phyloP scores from a whole-genome alignment of 2,113 vertebrate genomes.

The Pomatostomus ruficeps region DNA sequence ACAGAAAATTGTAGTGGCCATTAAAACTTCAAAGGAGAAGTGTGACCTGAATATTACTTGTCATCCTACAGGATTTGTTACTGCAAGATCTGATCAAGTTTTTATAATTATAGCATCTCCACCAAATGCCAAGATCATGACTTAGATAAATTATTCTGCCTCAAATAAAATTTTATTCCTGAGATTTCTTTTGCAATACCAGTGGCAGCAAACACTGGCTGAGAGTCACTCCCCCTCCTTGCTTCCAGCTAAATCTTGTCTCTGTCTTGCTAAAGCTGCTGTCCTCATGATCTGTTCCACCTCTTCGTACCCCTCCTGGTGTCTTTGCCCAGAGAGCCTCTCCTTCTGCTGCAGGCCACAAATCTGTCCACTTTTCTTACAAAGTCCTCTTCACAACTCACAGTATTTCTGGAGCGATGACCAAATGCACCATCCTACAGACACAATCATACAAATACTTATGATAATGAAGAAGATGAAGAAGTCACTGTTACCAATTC shows the following conservation, averaged over 20 bases:
- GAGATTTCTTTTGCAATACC: background rate
- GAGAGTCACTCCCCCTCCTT: background rate
- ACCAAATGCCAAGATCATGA: background rate
- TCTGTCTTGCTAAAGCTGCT: background rate
- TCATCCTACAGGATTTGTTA: background rate
- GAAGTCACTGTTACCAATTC: background rate
- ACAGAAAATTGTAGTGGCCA: slow-evolving; percentile 62
- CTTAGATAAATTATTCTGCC: background rate
- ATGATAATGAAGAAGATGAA: background rate
- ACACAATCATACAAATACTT: background rate
- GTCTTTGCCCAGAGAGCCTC: background rate
- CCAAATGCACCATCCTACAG: background rate
- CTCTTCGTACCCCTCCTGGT: background rate
- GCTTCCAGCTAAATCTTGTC: background rate
- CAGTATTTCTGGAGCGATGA: background rate
- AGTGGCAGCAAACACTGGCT: background rate
- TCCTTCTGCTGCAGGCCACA: background rate
- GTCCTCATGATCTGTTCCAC: background rate
- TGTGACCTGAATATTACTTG: slow-evolving; percentile 56
- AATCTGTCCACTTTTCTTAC: background rate
- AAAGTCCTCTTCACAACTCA: background rate
- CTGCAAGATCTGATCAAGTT: slow-evolving; percentile 24
- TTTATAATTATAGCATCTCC: slow-evolving; percentile 3
- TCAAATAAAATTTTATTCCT: background rate
- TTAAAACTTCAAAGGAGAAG: slow-evolving; percentile 64